Base-by-base conservation (phyloP, 2,797 vertebrate species). In the Scyliorhinus canicula region DNA sequence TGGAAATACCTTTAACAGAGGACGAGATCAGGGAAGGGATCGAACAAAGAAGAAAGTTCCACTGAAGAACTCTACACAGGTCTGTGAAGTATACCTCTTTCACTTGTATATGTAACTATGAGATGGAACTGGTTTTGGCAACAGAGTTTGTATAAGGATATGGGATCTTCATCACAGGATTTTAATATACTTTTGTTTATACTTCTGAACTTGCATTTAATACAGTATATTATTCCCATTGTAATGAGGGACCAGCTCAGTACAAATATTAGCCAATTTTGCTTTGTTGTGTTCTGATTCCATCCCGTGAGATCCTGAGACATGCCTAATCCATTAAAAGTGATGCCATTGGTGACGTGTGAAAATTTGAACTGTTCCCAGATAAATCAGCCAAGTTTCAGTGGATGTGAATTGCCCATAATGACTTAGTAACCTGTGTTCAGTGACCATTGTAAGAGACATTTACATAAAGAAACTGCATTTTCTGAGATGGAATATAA, bases 41-140 rank as follows among this genome's bases (percentile, higher is more conserved):
- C 96, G 98, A 95, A 98, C 98, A 96, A 98, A 98, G 96, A 99
- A 98, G 97, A 99, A 98, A 96, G 97, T 98, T 0, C 98, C 98
- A 16, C 97, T 98, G 96, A 99, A 99, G 97, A 98, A 98, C 95
- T 97, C 98, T 96, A 98, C 98, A 96, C 98, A 98, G 98, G 99
- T 99, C 96, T 97, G 98, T 96, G 5, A 67, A 40, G 31, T 91
- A 60, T 91, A 26, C 12, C 11, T 35, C 67, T n/a, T 94, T 94
- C 5, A 24, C 74, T 94, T 74, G 35, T 94, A 74, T n/a, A 35
- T 50, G 93, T 94, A 35, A 50, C 31, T 6, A 12, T 35, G 47
- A 82, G 44, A 55, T 14, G 9, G 2, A 31, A 4, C 47, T 50
- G 67, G 47, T 94, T 90, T 90, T n/a, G 35, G n/a, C 16, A 19